These are phyloP conservation scores for Leptinotarsa defecta DNA, from an alignment of 1,140 invertebrate genomes.

Conservation along the genomic window DNA sequence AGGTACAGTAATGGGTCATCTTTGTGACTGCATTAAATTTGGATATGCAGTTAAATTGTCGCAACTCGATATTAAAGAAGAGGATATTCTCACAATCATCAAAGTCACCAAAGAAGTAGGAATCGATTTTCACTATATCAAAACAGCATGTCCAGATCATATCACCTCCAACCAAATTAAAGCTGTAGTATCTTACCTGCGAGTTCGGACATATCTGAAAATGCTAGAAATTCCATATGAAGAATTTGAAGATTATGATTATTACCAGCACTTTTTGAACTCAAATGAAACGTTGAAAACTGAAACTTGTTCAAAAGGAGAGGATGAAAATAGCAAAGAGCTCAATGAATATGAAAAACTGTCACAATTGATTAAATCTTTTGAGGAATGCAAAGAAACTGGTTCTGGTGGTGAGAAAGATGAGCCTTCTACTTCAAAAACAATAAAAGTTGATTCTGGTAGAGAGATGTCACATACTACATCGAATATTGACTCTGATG, in stretches of 20 bases:
- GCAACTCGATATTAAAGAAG: conserved; percentile 37
- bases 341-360: background rate
- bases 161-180: conserved; percentile 44
- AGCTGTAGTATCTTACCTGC: conserved; percentile 39
- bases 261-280: background rate
- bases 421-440: background rate
- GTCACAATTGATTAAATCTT: conserved; percentile 11
- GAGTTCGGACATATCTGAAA: conserved; percentile 42
- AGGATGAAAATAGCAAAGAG: background rate
- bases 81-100: conserved; percentile 29
- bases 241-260: conserved; percentile 44
- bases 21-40: conserved; percentile 37
- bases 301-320: background rate
- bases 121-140: conserved; percentile 29
- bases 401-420: background rate
- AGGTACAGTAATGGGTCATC: conserved; percentile 38
- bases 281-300: background rate
- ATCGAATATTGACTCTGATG: background rate
- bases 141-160: conserved; percentile 38
- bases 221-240: conserved; percentile 37
- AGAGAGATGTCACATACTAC: background rate
- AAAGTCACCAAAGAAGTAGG: conserved; percentile 23
- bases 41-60: conserved; percentile 45
- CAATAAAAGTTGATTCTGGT: conserved; percentile 1
- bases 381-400: conserved; percentile 20